A percentile compares a stretch with the other conserved stretches of the same genome.
phyloP scores from a whole-genome alignment of 2,888 invertebrate species.

The Priocnemis perturbator region DNA sequence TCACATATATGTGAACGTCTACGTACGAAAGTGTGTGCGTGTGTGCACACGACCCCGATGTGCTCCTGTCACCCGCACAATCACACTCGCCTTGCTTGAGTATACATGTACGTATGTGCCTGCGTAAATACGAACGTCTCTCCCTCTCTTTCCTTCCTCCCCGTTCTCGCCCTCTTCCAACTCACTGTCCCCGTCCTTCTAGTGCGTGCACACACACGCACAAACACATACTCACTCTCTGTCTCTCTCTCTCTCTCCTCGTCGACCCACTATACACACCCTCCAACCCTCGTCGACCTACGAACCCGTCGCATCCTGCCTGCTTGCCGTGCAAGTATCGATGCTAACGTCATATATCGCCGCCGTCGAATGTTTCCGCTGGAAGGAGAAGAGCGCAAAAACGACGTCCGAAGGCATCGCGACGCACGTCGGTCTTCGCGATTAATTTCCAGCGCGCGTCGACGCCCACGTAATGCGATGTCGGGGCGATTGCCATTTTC shows the following conservation, averaged over 20 bases:
- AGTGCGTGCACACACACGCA: neutral
- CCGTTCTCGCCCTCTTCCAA: neutral
- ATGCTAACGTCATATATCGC: slow-evolving; percentile 5
- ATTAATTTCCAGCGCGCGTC: too few species aligned
- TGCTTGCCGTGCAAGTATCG: neutral
- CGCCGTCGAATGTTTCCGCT: neutral
- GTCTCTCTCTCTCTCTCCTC: slow-evolving; percentile 10
- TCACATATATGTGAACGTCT: slow-evolving; percentile 16
- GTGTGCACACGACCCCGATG: neutral
- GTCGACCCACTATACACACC: neutral
- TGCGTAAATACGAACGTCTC: slow-evolving; percentile 20
- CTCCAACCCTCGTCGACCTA: slow-evolving; percentile 6
- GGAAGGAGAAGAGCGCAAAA: slow-evolving; percentile 33
- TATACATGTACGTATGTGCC: slow-evolving; percentile 18
- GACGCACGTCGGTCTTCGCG: too few species aligned
- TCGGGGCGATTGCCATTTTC: too few species aligned
- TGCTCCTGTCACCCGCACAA: slow-evolving; percentile 19
- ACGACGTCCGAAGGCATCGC: slow-evolving; percentile 8
- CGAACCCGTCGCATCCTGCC: slow-evolving; percentile 9
- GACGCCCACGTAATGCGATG: too few species aligned
- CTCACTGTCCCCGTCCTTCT: neutral
- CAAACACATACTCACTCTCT: neutral
- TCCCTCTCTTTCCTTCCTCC: slow-evolving; percentile 15
- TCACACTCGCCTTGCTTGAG: slow-evolving; percentile 5
- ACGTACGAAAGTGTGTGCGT: slow-evolving; percentile 8